Base-by-base conservation (phyloP, 2,797 vertebrate genomes). In the Cryptoprocta ferox region DNA sequence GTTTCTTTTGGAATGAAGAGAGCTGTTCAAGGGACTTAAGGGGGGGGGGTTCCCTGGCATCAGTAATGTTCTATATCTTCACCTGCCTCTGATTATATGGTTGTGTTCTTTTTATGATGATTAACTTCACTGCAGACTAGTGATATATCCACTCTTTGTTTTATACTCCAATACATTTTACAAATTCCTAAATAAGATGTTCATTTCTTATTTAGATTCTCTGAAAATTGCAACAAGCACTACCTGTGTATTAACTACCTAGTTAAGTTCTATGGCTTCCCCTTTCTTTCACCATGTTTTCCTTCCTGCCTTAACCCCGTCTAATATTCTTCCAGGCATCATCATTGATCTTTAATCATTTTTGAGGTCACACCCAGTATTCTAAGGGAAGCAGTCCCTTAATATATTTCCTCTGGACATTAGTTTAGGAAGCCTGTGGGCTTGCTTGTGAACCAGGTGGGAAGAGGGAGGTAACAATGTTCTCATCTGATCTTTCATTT, bases 401-500 rank as follows among this genome's bases (percentile, higher is more conserved):
- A 92, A 83, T 79, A 73, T 39, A 59, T 92, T 85, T 86, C 73
- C 82, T 96, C 42, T 91, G 66, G 63, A 75, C 56, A 37, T 92
- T 85, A 45, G 66, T 45, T 81, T 85, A 83, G 81, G 53, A 81
- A 85, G 35, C 42, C 81, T 45, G 9, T 50, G n/a, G 76, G 50
- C 26, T 89, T 94, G 28, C 73, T 94, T 48, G 21, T 76, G 48
- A 84, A 59, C 78, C 65, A 82, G 48, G 61, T 68, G 73, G 70
- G 37, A 95, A 50, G 70, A 65, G 35, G 39, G 39, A 82, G 19
- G 94, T 78, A 96, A 85, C 39, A 75, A 35, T 76, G 18, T 50
- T 97, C 63, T 96, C 81, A 81, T 83, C 56, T 88, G 93, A 91
- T 94, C 88, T 88, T 88, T 83, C 39, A 39, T 61, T 92, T 96